phyloP scores from a whole-genome alignment of 2,888 invertebrate species.

The Nephrotoma flavescens region DNA sequence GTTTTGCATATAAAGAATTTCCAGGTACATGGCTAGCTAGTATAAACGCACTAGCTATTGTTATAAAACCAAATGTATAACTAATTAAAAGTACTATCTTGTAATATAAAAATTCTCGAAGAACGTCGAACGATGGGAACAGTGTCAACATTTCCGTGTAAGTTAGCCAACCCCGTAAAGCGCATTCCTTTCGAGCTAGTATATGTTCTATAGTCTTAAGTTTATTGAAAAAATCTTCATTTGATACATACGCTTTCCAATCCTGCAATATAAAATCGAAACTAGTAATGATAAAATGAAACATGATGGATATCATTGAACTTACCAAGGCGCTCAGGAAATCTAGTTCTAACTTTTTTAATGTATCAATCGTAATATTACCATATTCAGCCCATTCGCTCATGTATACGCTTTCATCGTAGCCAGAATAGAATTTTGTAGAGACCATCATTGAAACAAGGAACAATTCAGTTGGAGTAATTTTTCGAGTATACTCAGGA shows the following conservation, averaged over 20 bases:
- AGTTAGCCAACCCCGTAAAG: conserved; percentile 63
- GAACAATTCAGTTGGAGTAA: conserved; percentile 85
- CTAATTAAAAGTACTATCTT: conserved; percentile 27
- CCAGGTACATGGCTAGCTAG: conserved; percentile 38
- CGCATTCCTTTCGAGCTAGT: conserved; percentile 59
- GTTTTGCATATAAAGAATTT: conserved; percentile 23
- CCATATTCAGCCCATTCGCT: conserved; percentile 87
- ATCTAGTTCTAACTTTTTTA: conserved; percentile 73
- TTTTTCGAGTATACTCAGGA: conserved; percentile 66
- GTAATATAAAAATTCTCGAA: conserved; percentile 25
- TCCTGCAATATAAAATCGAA: conserved; percentile 34
- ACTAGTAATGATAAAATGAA: background rate
- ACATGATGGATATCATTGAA: conserved; percentile 14
- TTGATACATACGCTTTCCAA: conserved; percentile 73
- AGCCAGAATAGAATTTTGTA: conserved; percentile 87
- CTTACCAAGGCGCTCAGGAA: conserved; percentile 83
- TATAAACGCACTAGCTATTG: conserved; percentile 32
- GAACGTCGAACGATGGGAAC: conserved; percentile 26
- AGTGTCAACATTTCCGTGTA: conserved; percentile 57
- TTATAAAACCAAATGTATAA: conserved; percentile 30
- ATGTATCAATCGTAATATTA: conserved; percentile 50
- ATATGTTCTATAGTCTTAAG: conserved; percentile 51
- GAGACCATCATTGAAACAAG: conserved; percentile 93
- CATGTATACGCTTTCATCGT: conserved; percentile 80
- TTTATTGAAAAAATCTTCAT: conserved; percentile 58